Evolutionary conservation across 2,797 vertebrate genomes (phyloP).

Genomic region (Meriones psammophilus): DNA sequence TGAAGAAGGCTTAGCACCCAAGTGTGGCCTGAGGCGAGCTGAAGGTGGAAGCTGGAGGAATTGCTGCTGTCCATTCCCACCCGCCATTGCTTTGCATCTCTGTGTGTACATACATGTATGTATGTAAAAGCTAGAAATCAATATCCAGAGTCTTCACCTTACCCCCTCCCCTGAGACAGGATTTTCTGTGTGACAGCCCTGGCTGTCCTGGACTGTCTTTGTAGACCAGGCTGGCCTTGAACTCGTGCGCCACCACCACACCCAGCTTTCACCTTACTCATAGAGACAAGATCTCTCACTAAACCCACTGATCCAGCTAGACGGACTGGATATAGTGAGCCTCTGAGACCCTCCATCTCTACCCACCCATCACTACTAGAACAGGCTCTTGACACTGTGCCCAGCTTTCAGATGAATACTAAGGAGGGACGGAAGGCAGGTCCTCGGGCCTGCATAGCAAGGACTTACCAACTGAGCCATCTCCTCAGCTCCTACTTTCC

Average conservation of each 20-base stretch:
- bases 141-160: no score
- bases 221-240: no score
- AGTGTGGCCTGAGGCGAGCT: not conserved
- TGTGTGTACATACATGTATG: not conserved
- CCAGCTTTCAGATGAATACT: not conserved
- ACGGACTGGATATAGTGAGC: not conserved
- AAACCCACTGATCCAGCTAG: not conserved
- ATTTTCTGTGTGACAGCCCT: no score
- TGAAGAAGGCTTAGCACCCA: not conserved
- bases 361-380: not conserved
- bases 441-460: not conserved
- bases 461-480: not conserved
- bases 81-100: not conserved
- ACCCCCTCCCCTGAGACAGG: no score
- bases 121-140: not conserved
- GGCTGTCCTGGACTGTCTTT: no score
- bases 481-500: not conserved
- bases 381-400: not conserved
- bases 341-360: not conserved
- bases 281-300: not conserved
- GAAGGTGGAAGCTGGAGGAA: not conserved
- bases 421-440: not conserved
- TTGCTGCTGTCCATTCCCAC: not conserved
- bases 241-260: no score
- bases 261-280: not conserved